Evolutionary conservation across 2,113 vertebrate species (phyloP), one percentile per base, ranked within the genome.

Genomic region (Sorex araneus): DNA sequence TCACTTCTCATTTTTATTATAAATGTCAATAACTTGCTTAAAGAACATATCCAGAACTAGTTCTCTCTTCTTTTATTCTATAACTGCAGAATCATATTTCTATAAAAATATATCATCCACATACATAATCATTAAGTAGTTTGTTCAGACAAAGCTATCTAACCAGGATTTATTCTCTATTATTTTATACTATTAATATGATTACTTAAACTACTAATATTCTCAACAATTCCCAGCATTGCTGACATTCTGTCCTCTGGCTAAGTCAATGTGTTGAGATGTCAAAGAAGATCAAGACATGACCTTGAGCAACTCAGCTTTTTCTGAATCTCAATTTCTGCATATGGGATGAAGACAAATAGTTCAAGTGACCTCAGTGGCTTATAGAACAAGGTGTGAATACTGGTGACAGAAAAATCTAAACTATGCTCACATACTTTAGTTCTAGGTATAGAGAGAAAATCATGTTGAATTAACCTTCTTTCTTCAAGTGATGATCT

Each of bases 101-200:
- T 74, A 64, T 90, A 77, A 89, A 95, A 94, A 84, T 36, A 92
- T 60, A 36, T 71, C 18, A 92, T 77, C 45, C 54, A 90, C 84
- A 82, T 75, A n/a, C 83, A 79, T 84, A 87, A 80, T 94, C 84
- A 86, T 96, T 90, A 93, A 93, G 69, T 93, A 94, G 79, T 71
- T 79, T 63, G 90, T 85, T 92, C 95, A 88, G 88, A 83, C 50
- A 79, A 85, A 95, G 88, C 69, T 63, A 60, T 45, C 70, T 70
- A 84, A 60, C 40, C n/a, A 88, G 80, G 23, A 60, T 64, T 36
- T 18, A 23, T 63, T 64, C 40, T 90, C 70, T 82, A 9, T n/a
- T 84, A 47, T 27, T 75, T 69, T 67, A 28, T 34, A 27, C 1
- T 45, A 32, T 70, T 74, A 90, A 94, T 50, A 66, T 28, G 21